These are phyloP conservation scores for Nymphicus hollandicus DNA, from an alignment of 2,113 vertebrate genomes.

Conservation along the genomic window DNA sequence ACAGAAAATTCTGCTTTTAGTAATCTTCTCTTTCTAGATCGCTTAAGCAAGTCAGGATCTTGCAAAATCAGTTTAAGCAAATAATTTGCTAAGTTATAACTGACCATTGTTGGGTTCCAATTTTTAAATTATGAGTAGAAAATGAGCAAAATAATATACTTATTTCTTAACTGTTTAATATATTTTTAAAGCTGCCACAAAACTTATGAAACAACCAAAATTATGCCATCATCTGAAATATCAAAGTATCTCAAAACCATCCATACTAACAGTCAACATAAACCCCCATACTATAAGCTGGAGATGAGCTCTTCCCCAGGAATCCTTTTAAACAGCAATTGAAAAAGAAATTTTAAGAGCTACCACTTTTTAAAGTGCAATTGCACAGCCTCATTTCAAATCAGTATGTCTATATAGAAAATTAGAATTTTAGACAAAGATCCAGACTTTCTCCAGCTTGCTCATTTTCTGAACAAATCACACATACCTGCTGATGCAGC, in stretches of 20 bases:
- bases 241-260: not conserved
- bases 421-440: not conserved
- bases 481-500: constrained; percentile 83
- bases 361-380: not conserved
- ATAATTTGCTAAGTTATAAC: not conserved
- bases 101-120: accelerated
- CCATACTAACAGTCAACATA: not conserved
- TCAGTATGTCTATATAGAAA: not conserved
- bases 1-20: not conserved
- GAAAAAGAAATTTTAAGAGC: not conserved
- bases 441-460: not conserved
- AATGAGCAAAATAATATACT: not conserved
- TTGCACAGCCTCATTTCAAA: not conserved
- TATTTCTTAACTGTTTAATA: not conserved
- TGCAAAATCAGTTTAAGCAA: not conserved
- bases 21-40: not conserved
- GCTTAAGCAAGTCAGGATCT: not conserved
- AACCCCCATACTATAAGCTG: not conserved
- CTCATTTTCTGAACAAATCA: not conserved
- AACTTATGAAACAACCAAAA: not conserved
- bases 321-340: not conserved
- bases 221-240: not conserved
- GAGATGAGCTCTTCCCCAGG: not conserved
- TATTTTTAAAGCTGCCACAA: not conserved
- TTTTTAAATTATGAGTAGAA: not conserved